phyloP scores from a whole-genome alignment of 1,140 invertebrate species.

The Aphis gossypii region DNA sequence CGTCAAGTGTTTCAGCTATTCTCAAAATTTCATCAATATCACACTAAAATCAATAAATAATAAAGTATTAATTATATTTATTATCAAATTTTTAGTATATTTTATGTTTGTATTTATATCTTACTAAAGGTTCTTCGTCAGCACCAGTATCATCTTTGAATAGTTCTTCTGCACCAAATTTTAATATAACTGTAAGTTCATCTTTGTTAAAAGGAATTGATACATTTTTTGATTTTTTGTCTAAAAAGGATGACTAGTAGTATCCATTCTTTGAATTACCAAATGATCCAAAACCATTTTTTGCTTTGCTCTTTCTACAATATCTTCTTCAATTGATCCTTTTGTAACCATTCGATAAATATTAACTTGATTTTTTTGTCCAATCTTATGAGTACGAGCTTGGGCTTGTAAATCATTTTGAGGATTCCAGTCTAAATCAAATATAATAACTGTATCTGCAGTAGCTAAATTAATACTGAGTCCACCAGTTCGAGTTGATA shows the following conservation, averaged over 20 bases:
- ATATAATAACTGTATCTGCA: slow-evolving; percentile 99
- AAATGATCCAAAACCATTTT: slow-evolving; percentile 99
- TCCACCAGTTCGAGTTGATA: slow-evolving; percentile 96
- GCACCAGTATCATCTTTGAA: slow-evolving; percentile 96
- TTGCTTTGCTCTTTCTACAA: slow-evolving; percentile 96
- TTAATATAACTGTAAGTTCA: slow-evolving; percentile 95
- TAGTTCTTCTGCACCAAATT: slow-evolving; percentile 98
- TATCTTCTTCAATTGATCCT: slow-evolving; percentile 96
- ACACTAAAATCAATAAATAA: slow-evolving; percentile 70
- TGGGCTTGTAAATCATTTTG: slow-evolving; percentile 98
- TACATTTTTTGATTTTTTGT: slow-evolving; percentile 76
- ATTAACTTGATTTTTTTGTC: slow-evolving; percentile 98
- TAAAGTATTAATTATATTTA: slow-evolving; percentile 22
- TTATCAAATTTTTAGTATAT: not conserved
- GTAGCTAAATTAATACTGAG: slow-evolving; percentile 98
- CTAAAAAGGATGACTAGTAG: slow-evolving; percentile 92
- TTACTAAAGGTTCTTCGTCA: slow-evolving; percentile 88
- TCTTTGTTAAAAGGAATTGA: slow-evolving; percentile 95
- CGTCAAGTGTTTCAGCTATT: slow-evolving; percentile 93
- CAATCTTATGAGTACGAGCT: slow-evolving; percentile 95
- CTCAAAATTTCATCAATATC: slow-evolving; percentile 98
- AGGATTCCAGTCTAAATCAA: slow-evolving; percentile 99
- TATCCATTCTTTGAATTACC: slow-evolving; percentile 99
- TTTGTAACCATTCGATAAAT: slow-evolving; percentile 98
- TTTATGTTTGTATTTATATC: slow-evolving; percentile 61